phyloP scores from a whole-genome alignment of 2,113 vertebrate species.

The Carettochelys insculpta region DNA sequence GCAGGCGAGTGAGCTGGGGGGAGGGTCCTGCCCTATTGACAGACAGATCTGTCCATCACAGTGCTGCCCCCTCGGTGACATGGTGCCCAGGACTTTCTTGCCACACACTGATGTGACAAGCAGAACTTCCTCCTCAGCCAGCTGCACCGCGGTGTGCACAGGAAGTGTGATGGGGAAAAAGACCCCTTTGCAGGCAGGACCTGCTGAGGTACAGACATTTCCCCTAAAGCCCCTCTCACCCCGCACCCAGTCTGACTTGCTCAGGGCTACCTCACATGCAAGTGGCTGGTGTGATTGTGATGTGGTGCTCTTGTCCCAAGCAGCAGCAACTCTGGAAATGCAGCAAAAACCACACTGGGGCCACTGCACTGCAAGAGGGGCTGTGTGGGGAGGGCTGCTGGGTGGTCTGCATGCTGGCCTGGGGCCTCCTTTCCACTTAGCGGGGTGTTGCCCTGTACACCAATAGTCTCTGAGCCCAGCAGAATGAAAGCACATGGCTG shows the following conservation, averaged over 20 bases:
- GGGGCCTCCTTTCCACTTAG: fast-evolving
- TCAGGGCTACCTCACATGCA: fast-evolving
- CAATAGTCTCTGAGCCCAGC: not conserved
- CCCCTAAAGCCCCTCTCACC: not conserved
- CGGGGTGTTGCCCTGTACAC: not conserved
- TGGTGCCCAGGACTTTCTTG: not conserved
- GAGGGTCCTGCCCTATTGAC: too few relatives aligned
- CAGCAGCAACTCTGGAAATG: not conserved
- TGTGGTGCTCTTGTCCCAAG: not conserved
- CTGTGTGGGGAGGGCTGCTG: not conserved
- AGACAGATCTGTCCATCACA: not conserved
- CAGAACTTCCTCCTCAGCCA: not conserved
- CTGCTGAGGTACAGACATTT: not conserved
- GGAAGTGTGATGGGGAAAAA: too few relatives aligned
- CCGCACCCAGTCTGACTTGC: not conserved
- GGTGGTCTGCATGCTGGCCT: fast-evolving
- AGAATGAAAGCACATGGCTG: fast-evolving
- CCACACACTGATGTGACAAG: not conserved
- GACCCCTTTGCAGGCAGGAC: too few relatives aligned
- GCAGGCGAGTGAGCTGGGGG: too few relatives aligned
- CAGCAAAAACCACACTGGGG: not conserved
- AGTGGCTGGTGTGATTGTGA: too few relatives aligned
- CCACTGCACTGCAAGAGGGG: not conserved
- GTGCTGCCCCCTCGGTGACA: not conserved
- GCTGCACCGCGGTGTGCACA: not conserved